Evolutionary conservation across 2,888 invertebrate genomes (phyloP).

Genomic region (Trachelus iudaicus): DNA sequence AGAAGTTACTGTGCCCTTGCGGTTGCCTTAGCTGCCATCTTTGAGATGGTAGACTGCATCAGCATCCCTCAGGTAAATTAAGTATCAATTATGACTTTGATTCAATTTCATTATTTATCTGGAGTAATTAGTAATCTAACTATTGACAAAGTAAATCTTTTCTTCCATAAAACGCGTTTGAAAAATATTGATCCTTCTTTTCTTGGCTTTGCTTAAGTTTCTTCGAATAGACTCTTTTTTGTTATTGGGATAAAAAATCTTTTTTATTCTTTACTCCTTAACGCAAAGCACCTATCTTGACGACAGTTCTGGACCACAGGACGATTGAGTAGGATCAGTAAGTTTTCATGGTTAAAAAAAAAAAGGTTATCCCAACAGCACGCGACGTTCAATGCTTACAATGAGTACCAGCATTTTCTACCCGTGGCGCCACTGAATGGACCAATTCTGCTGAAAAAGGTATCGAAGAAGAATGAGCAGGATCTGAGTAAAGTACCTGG

Average conservation of each 20-base stretch:
- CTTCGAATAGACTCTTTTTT: too few relatives aligned
- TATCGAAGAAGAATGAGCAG: slow-evolving; percentile 72
- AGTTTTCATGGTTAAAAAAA: neutral
- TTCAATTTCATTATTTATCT: neutral
- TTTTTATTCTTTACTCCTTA: neutral
- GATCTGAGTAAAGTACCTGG: slow-evolving; percentile 86
- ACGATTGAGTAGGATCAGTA: neutral
- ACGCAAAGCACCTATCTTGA: neutral
- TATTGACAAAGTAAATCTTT: neutral
- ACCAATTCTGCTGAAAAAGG: slow-evolving; percentile 43
- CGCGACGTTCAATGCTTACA: slow-evolving; percentile 29
- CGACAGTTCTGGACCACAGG: neutral
- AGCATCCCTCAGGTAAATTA: slow-evolving; percentile 42
- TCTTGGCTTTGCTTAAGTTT: too few relatives aligned
- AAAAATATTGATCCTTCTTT: too few relatives aligned
- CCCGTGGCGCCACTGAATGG: slow-evolving; percentile 33
- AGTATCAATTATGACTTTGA: neutral
- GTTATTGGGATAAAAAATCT: too few relatives aligned
- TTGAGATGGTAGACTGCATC: slow-evolving; percentile 33
- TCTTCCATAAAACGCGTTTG: neutral
- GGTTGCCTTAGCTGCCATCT: slow-evolving; percentile 31
- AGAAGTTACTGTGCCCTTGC: slow-evolving; percentile 37
- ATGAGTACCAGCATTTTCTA: slow-evolving; percentile 44
- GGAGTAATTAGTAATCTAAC: neutral
- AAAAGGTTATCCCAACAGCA: slow-evolving; percentile 26